Evolutionary conservation across 1,140 invertebrate species (phyloP).

Genomic region (Drosophila littoralis): DNA sequence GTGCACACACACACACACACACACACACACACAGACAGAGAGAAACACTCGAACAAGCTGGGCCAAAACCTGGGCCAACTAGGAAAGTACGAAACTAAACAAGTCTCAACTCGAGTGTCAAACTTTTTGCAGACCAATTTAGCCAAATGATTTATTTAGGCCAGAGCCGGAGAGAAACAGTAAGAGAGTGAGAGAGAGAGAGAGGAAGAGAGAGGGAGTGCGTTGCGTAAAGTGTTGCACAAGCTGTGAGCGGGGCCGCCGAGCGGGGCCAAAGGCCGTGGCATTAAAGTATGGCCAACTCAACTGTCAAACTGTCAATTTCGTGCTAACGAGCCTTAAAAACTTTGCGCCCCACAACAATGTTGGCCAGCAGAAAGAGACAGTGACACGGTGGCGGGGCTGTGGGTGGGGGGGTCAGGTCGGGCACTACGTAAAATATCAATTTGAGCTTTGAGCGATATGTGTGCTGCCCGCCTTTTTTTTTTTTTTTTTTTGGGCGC

Average conservation of each 20-base stretch:
- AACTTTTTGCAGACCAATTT: constrained; percentile 83
- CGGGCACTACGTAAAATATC: constrained; percentile 69
- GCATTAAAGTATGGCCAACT: constrained; percentile 81
- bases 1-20: constrained; percentile 29
- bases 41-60: constrained; percentile 18
- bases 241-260: constrained; percentile 14
- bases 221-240: constrained; percentile 1
- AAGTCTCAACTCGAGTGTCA: constrained; percentile 78
- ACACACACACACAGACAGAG: constrained; percentile 24
- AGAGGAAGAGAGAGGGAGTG: neutral
- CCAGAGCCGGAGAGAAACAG: constrained; percentile 39
- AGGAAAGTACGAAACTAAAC: constrained; percentile 54
- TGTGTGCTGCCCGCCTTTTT: constrained; percentile 45
- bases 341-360: constrained; percentile 57
- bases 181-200: constrained; percentile 3
- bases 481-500: constrained; percentile 55
- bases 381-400: constrained; percentile 7
- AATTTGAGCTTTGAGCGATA: constrained; percentile 80
- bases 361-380: constrained; percentile 25
- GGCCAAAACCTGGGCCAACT: constrained; percentile 25
- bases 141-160: constrained; percentile 83
- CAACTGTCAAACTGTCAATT: constrained; percentile 84
- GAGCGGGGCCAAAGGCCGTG: constrained; percentile 59
- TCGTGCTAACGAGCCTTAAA: constrained; percentile 83
- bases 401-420: neutral